These are phyloP conservation scores for Heliconius ismenius DNA, from an alignment of 2,888 invertebrate genomes.

Conservation along the genomic window DNA sequence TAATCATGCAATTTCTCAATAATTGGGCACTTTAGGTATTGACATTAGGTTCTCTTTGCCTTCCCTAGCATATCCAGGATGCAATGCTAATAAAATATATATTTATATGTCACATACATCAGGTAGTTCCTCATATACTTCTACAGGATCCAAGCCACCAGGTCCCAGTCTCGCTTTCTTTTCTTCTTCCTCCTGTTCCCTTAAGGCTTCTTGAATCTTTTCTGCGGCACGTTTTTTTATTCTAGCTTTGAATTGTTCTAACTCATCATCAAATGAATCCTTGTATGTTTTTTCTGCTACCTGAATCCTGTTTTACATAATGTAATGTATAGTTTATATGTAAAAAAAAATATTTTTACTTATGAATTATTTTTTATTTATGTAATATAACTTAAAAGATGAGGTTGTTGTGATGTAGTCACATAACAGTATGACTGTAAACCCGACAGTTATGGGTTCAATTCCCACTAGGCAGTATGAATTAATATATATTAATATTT, in stretches of 20 bases:
- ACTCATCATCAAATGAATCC: constrained; percentile 95
- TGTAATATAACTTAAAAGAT: too few species aligned
- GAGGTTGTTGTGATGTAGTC: too few species aligned
- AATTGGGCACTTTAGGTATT: too few species aligned
- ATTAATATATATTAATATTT: too few species aligned
- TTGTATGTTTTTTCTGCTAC: constrained; percentile 96
- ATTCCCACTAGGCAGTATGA: too few species aligned
- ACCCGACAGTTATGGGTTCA: too few species aligned
- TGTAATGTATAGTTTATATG: not conserved
- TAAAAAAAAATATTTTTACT: too few species aligned
- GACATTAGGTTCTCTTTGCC: too few species aligned
- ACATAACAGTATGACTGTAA: too few species aligned
- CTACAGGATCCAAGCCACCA: constrained; percentile 98
- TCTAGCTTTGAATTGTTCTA: constrained; percentile 92
- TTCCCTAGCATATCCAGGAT: too few species aligned
- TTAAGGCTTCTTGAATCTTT: constrained; percentile 91
- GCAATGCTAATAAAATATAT: not conserved
- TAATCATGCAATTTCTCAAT: too few species aligned
- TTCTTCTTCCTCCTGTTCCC: constrained; percentile 94
- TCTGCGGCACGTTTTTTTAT: constrained; percentile 92
- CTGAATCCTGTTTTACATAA: constrained; percentile 86
- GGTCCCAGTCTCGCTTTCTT: constrained; percentile 93
- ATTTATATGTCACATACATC: constrained; percentile 81
- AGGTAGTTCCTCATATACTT: constrained; percentile 97
- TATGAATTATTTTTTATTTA: too few species aligned